phyloP scores from a whole-genome alignment of 2,888 invertebrate species.

The Drosophila kanekoi region DNA sequence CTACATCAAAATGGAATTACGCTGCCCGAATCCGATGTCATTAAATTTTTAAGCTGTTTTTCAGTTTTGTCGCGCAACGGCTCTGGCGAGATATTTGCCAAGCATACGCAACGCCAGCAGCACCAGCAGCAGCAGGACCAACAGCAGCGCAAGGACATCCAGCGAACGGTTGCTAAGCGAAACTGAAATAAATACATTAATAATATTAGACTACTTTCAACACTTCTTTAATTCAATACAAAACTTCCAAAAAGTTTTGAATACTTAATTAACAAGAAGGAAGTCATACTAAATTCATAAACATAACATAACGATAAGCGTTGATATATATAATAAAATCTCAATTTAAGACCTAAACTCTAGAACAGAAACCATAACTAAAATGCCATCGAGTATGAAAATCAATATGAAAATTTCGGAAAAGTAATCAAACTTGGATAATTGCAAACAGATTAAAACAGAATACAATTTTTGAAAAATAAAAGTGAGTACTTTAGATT shows the following conservation, averaged over 20 bases:
- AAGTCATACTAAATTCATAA: no score
- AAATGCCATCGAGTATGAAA: no score
- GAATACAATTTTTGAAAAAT: no score
- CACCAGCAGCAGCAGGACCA: slow-evolving; percentile 11
- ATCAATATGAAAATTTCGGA: no score
- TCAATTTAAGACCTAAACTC: no score
- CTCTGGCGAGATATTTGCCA: slow-evolving; percentile 15
- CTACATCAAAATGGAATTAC: slow-evolving; percentile 56
- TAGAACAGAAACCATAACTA: no score
- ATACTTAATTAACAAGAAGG: neutral
- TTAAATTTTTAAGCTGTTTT: slow-evolving; percentile 55
- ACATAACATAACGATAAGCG: no score
- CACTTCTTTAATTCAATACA: neutral
- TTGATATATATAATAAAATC: no score
- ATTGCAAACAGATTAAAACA: no score
- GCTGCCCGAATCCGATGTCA: slow-evolving; percentile 26
- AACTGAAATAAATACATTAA: slow-evolving; percentile 19
- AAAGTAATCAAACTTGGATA: no score
- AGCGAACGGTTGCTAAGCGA: slow-evolving; percentile 8
- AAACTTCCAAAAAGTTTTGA: neutral
- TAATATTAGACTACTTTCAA: slow-evolving; percentile 7
- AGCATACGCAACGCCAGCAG: slow-evolving; percentile 12
- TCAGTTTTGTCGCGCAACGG: slow-evolving; percentile 15
- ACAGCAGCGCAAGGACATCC: slow-evolving; percentile 16
- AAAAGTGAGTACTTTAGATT: no score